A percentile compares a stretch with the other conserved stretches of the same genome.
Evolutionary conservation across 2,888 invertebrate genomes (phyloP).

Genomic region (Coelopa pilipes): DNA sequence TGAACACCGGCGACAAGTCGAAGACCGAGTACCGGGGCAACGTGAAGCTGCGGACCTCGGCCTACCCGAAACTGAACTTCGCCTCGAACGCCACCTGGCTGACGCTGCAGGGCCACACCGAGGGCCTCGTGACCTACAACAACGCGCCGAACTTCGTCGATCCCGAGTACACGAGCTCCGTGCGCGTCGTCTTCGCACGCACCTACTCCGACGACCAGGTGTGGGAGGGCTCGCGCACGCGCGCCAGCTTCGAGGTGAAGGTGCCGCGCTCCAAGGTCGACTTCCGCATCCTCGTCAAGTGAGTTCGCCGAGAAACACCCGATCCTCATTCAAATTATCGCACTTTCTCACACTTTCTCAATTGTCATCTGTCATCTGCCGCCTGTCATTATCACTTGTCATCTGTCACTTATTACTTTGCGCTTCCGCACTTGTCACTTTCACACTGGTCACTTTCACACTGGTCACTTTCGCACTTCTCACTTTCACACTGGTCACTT

Average conservation of each 20-base stretch:
- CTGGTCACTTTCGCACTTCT: too few relatives aligned
- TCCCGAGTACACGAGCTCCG: conserved; percentile 72
- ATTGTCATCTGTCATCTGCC: too few relatives aligned
- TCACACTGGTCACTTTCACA: too few relatives aligned
- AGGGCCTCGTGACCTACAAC: conserved; percentile 77
- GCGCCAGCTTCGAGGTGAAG: conserved; percentile 72
- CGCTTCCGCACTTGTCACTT: too few relatives aligned
- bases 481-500: too few relatives aligned
- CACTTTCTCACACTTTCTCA: too few relatives aligned
- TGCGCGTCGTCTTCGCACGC: conserved; percentile 72
- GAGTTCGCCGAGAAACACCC: too few relatives aligned
- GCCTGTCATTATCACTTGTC: too few relatives aligned
- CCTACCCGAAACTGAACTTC: conserved; percentile 80
- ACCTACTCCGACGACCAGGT: conserved; percentile 72
- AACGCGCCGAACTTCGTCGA: conserved; percentile 72
- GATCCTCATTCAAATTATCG: too few relatives aligned
- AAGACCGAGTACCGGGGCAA: conserved; percentile 70
- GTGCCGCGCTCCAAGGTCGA: conserved; percentile 76
- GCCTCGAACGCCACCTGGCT: conserved; percentile 73
- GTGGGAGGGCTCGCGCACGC: conserved; percentile 69
- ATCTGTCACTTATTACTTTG: too few relatives aligned
- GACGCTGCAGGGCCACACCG: conserved; percentile 78
- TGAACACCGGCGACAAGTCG: conserved; percentile 67
- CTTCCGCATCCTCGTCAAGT: conserved; percentile 71
- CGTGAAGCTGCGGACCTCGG: conserved; percentile 77